Evolutionary conservation across 2,888 invertebrate species (phyloP), one percentile per base, ranked within the genome.

Genomic region (Drosophila ustulata): DNA sequence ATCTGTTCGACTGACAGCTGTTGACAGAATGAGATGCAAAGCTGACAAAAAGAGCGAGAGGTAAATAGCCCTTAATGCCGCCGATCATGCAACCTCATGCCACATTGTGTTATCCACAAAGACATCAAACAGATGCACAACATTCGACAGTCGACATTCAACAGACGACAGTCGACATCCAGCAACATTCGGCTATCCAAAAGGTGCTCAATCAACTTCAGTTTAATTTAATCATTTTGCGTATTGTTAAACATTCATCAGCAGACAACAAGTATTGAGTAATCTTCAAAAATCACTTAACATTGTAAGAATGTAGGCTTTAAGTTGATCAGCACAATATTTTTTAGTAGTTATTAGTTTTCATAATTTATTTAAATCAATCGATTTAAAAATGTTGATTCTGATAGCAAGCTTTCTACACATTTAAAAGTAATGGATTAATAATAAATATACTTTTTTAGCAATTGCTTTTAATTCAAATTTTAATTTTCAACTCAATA

Each of bases 101-200:
- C 75, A 68, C 64, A 68, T 78, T 75, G 78, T 74, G 37, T 68
- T 74, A 62, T 49, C 57, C 64, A 43, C 47, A 50, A 4, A 61
- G 47, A 56, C 51, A 75, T 79, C 79, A 75, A 79, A 76, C 79
- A 76, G 75, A 76, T 69, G 75, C 75, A 65, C 75, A 67, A 74
- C 75, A 56, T 74, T 37, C 56, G 9, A 56, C 30, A 30, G 18
- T 13, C 71, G 11, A 37, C 30, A 30, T 9, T 13, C 71, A 4
- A 37, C 34, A 57, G 3, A 13, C 56, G 9, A 49, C 45, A 45
- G 25, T 49, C 49, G 30, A 28, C 26, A 34, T 34, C 9, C 34
- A 34, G 4, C 34, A 34, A 11, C 34, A 52, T 73, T 41, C 28
- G 26, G 32, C 46, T 9, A 61, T 46, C n/a, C n/a, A 53, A 37